Evolutionary conservation across 2,888 invertebrate species (phyloP).

Genomic region (Exephanes ischioxanthus): DNA sequence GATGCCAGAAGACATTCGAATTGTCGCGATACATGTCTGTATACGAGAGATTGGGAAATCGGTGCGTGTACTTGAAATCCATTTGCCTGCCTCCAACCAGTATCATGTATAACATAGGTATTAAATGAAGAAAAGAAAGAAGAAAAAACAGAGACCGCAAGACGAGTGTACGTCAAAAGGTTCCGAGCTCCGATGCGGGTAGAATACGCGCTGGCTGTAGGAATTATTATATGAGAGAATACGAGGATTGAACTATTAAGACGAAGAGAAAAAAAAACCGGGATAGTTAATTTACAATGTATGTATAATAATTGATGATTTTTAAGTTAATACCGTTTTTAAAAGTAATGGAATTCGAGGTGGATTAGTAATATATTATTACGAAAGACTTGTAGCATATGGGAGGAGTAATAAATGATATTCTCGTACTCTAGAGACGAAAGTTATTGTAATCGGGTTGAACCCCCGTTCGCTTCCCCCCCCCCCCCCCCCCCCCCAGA

Average conservation of each 20-base stretch:
- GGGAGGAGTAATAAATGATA: conserved; percentile 72
- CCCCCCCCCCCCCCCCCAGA: neutral
- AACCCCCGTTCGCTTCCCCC: neutral
- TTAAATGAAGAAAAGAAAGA: conserved; percentile 10
- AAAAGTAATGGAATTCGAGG: conserved; percentile 50
- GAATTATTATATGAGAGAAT: conserved; percentile 2
- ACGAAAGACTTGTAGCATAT: conserved; percentile 67
- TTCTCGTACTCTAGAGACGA: conserved; percentile 68
- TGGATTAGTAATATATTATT: conserved; percentile 63
- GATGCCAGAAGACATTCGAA: conserved; percentile 14
- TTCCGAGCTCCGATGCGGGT: conserved; percentile 1
- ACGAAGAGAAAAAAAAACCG: neutral
- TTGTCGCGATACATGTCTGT: conserved; percentile 37
- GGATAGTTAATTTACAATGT: conserved; percentile 60
- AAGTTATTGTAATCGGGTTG: conserved; percentile 47
- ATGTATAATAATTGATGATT: conserved; percentile 59
- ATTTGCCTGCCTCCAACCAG: conserved; percentile 39
- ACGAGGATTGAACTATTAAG: conserved; percentile 20
- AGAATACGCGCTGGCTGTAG: conserved; percentile 2
- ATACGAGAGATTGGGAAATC: conserved; percentile 25
- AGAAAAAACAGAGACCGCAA: neutral
- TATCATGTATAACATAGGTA: conserved; percentile 55
- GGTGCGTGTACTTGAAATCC: conserved; percentile 10
- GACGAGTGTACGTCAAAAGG: conserved; percentile 24
- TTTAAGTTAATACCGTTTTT: conserved; percentile 56